Evolutionary conservation across 2,797 vertebrate species (phyloP), one percentile per base, ranked within the genome.

Genomic region (Falco columbarius): DNA sequence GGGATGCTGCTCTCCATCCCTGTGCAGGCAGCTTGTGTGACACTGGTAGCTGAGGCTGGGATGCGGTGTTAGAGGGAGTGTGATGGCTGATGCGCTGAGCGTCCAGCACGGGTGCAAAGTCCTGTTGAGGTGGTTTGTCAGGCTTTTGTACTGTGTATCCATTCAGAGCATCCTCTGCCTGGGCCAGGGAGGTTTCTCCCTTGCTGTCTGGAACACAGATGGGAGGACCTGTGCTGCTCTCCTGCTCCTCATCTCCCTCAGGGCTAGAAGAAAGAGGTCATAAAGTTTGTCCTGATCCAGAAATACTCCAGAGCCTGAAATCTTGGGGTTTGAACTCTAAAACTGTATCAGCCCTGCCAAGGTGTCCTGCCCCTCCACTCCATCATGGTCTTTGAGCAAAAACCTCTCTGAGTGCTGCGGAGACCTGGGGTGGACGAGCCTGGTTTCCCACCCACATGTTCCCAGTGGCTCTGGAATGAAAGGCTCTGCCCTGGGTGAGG

Each of bases 341-440:
- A 71, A 46, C 19, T 5, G 3, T 24, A 19, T 38, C 24, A 44
- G 21, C 8, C 20, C 40, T 49, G 36, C n/a, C 8, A 77, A 62
- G 24, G 32, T 51, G 24, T 47, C 24, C 23, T 62, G n/a, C 27
- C 12, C 3, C 1, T 76, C 34, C 1, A 1, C 13, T 68, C 36
- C 23, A 4, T 5, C 0, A 3, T 17, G 29, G 11, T 55, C 44
- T 67, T 46, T 51, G 76, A 84, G 36, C 3, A 14, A 54, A 70
- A 92, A 54, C 38, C 40, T 34, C 44, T 26, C 27, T 34, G 52
- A 29, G 27, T 81, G 32, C 42, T 63, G 20, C 0, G 3, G 54
- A 47, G 42, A 68, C 12, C 14, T 1, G 0, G 8, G 9, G 12
- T 14, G 14, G 5, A 17, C 0, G 1, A 91, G 32, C 21, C 49